A percentile compares a stretch with the other conserved stretches of the same genome.
Evolutionary conservation across 2,797 vertebrate species (phyloP).

Genomic region (Hydrocynus forskahlii): DNA sequence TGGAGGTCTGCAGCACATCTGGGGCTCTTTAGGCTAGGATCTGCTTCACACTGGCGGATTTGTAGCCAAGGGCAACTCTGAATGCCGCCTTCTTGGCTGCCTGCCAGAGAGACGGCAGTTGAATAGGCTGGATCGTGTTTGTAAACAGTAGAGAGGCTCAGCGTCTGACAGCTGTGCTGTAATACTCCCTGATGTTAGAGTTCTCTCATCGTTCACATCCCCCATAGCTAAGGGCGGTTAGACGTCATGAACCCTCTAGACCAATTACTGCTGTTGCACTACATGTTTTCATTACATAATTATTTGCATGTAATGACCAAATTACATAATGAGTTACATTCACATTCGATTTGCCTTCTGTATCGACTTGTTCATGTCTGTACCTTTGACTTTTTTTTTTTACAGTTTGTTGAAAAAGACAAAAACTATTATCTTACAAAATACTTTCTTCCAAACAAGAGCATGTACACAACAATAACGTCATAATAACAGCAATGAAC

Average conservation of each 20-base stretch:
- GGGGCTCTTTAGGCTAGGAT: conserved; percentile 62
- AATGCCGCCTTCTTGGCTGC: conserved; percentile 50
- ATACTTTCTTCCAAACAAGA: too few relatives aligned
- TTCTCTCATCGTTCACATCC: background rate
- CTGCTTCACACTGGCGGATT: conserved; percentile 45
- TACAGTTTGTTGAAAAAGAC: too few relatives aligned
- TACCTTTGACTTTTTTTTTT: too few relatives aligned
- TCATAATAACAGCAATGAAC: too few relatives aligned
- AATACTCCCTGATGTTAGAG: background rate
- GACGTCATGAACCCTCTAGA: background rate
- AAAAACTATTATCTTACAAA: too few relatives aligned
- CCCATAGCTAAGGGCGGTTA: background rate
- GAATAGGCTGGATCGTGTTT: conserved; percentile 61
- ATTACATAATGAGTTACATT: too few relatives aligned
- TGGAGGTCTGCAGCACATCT: conserved; percentile 61
- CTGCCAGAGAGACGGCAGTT: conserved; percentile 56
- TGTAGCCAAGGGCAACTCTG: conserved; percentile 59
- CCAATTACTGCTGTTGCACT: background rate
- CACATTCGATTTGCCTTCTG: too few relatives aligned
- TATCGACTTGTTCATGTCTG: too few relatives aligned
- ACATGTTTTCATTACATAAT: background rate
- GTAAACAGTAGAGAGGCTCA: conserved; percentile 63
- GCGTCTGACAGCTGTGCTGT: conserved; percentile 22
- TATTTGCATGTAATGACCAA: background rate
- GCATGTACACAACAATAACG: too few relatives aligned